These are phyloP conservation scores for Littorina saxatilis DNA, from an alignment of 1,140 invertebrate genomes.

Conservation along the genomic window DNA sequence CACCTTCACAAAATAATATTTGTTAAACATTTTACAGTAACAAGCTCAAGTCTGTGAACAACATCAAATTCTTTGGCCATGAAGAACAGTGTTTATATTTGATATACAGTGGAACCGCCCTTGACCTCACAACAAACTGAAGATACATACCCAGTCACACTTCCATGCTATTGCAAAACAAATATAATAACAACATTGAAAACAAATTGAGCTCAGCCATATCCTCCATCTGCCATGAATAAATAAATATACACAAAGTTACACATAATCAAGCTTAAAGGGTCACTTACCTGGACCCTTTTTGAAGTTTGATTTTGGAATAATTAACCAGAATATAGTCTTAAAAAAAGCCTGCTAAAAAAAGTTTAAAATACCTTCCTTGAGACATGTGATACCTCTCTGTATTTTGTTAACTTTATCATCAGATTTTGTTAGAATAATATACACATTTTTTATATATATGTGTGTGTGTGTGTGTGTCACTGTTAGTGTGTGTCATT, in stretches of 20 bases:
- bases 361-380: background rate
- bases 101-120: background rate
- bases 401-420: background rate
- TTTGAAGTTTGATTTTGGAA: background rate
- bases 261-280: too few species aligned
- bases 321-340: background rate
- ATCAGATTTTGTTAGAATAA: too few species aligned
- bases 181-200: too few species aligned
- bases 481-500: background rate
- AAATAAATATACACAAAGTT: too few species aligned
- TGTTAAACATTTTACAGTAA: background rate
- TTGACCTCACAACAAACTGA: background rate
- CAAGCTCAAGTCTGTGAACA: background rate
- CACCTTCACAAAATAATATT: conserved; percentile 16
- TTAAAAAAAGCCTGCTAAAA: background rate
- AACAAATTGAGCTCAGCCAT: too few species aligned
- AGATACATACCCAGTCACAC: too few species aligned
- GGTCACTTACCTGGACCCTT: background rate
- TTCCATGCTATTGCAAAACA: too few species aligned
- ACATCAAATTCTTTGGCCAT: too few species aligned
- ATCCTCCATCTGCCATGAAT: too few species aligned
- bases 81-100: background rate
- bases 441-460: background rate
- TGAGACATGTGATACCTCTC: background rate
- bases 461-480: background rate